These are phyloP conservation scores for Phyto melanocephala DNA, from an alignment of 2,888 invertebrate species.

Conservation along the genomic window DNA sequence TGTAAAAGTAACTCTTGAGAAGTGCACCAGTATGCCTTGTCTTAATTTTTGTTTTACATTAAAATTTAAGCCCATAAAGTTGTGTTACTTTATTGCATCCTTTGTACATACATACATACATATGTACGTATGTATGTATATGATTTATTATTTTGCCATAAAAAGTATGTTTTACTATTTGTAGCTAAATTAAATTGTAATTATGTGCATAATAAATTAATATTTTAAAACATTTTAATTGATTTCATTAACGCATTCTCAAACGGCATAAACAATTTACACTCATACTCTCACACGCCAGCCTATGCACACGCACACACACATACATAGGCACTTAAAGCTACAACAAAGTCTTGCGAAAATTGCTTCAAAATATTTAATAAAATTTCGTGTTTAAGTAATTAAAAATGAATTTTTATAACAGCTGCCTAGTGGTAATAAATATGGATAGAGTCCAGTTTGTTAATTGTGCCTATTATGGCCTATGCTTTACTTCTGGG, in stretches of 20 bases:
- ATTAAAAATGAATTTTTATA: constrained; percentile 50
- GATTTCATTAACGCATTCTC: constrained; percentile 53
- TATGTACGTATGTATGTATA: no score
- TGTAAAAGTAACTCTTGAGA: no score
- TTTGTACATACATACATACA: no score
- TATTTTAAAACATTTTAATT: constrained; percentile 51
- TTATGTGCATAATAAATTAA: constrained; percentile 51
- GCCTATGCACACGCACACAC: neutral
- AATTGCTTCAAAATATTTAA: constrained; percentile 26
- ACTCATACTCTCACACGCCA: no score
- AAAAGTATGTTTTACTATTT: no score
- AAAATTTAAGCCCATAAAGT: no score
- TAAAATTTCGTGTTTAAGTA: constrained; percentile 43
- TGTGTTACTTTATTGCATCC: no score
- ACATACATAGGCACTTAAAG: constrained; percentile 3
- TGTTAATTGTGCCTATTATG: neutral
- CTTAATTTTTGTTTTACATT: no score
- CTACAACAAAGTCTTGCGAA: neutral
- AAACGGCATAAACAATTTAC: constrained; percentile 9
- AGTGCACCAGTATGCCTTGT: no score
- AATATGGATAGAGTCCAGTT: constrained; percentile 2
- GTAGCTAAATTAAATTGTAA: constrained; percentile 35
- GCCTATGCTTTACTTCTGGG: neutral
- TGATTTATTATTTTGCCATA: no score
- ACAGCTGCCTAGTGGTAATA: constrained; percentile 38